These are phyloP conservation scores for Acrocephalus arundinaceus DNA, from an alignment of 2,113 vertebrate genomes.

Conservation along the genomic window DNA sequence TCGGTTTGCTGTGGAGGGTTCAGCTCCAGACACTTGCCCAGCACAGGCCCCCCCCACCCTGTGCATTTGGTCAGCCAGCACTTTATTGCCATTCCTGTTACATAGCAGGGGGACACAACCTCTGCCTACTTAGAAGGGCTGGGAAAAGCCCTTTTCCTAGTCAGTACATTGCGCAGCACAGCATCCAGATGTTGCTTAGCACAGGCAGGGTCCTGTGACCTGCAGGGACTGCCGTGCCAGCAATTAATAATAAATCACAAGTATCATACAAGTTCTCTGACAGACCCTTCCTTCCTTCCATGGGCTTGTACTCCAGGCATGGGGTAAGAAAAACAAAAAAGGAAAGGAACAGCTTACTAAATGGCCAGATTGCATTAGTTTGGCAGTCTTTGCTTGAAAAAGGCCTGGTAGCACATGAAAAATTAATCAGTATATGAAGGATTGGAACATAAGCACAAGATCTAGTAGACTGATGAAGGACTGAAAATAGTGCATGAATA, in stretches of 20 bases:
- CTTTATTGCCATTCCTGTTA: background rate
- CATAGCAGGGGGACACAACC: background rate
- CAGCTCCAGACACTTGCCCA: background rate
- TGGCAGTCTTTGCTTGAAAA: constrained; percentile 38
- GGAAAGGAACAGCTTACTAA: constrained; percentile 41
- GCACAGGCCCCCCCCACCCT: fast-evolving
- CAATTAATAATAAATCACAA: constrained; percentile 57
- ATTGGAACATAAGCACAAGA: constrained; percentile 10
- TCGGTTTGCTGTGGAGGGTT: background rate
- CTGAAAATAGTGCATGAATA: constrained; percentile 35
- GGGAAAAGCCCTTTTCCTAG: background rate
- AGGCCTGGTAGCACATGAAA: constrained; percentile 21
- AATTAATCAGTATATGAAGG: background rate
- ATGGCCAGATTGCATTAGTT: background rate
- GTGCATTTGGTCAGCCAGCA: background rate
- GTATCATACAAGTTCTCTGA: constrained; percentile 45
- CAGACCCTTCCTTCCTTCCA: constrained; percentile 59
- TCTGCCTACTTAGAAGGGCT: background rate
- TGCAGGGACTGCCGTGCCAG: constrained; percentile 9
- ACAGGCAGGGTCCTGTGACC: background rate
- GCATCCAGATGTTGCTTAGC: background rate
- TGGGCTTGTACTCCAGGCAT: constrained; percentile 36
- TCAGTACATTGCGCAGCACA: background rate
- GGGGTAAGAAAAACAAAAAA: constrained; percentile 58
- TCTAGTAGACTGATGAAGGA: background rate